These are phyloP conservation scores for Falco peregrinus DNA, from an alignment of 2,797 vertebrate species.

Conservation along the genomic window DNA sequence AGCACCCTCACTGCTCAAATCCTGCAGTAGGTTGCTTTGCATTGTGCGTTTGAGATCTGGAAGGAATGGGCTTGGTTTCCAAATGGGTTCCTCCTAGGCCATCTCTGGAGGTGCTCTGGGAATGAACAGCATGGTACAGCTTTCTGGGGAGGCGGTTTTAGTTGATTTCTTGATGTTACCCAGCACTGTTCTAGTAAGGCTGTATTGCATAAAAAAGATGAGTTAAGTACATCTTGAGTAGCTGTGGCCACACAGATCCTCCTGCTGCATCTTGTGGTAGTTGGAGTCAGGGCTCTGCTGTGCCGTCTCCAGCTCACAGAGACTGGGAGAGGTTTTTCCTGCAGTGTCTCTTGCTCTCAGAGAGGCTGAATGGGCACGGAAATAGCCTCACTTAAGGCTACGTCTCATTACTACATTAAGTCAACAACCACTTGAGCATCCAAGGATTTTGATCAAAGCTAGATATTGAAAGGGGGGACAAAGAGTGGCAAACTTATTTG, in stretches of 20 bases:
- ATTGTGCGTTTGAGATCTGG: background rate
- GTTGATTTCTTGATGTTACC: background rate
- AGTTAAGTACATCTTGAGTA: background rate
- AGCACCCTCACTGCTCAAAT: background rate
- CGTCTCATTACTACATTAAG: slow-evolving; percentile 62
- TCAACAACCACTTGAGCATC: slow-evolving; percentile 62
- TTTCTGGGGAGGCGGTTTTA: accelerated
- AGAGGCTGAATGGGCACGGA: slow-evolving; percentile 37
- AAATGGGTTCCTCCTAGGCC: background rate
- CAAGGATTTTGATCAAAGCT: slow-evolving; percentile 66
- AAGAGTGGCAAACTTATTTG: slow-evolving; percentile 56
- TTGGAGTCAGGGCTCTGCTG: background rate
- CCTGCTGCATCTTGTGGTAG: background rate
- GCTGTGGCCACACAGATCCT: background rate
- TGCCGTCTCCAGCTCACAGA: background rate
- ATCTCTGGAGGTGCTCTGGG: background rate
- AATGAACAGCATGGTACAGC: background rate
- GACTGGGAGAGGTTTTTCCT: background rate
- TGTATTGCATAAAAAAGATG: accelerated
- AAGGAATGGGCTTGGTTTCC: background rate
- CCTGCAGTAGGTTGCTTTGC: background rate
- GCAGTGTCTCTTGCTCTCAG: background rate
- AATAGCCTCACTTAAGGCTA: slow-evolving; percentile 53
- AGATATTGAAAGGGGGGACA: slow-evolving; percentile 35
- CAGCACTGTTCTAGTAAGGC: accelerated